phyloP scores from a whole-genome alignment of 1,140 invertebrate species.

The Phymorhynchus buccinoides region DNA sequence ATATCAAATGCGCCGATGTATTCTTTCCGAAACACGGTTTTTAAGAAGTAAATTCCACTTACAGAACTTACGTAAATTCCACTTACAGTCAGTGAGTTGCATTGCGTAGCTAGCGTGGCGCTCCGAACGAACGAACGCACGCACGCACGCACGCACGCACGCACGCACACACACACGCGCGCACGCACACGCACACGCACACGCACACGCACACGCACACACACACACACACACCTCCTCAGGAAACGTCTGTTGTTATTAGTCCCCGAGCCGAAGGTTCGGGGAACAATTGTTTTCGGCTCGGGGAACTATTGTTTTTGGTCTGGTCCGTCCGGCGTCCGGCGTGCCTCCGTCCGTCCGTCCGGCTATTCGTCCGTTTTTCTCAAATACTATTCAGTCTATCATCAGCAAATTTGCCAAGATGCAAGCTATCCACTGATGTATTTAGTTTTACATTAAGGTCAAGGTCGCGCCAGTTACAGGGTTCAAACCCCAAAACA shows the following conservation, averaged over 20 bases:
- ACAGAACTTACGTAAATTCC: background rate
- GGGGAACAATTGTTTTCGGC: too few species aligned
- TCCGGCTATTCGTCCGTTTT: background rate
- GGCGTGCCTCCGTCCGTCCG: background rate
- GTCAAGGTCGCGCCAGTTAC: too few species aligned
- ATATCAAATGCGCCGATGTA: background rate
- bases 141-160: background rate
- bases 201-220: conserved; percentile 8
- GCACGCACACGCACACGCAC: conserved; percentile 11
- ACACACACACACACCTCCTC: background rate
- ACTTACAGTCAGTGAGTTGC: background rate
- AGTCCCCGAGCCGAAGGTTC: too few species aligned
- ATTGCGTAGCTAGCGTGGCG: background rate
- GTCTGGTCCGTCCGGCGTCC: too few species aligned
- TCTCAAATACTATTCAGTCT: too few species aligned
- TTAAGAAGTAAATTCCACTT: background rate
- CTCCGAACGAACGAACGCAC: background rate
- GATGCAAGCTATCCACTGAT: too few species aligned
- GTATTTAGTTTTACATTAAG: too few species aligned
- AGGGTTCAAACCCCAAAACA: too few species aligned
- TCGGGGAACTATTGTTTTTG: too few species aligned
- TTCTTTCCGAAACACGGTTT: background rate
- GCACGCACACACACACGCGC: background rate
- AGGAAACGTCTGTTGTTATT: background rate
- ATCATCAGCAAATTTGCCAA: too few species aligned